phyloP scores from a whole-genome alignment of 2,888 invertebrate species.

The Galerucella calmariensis region DNA sequence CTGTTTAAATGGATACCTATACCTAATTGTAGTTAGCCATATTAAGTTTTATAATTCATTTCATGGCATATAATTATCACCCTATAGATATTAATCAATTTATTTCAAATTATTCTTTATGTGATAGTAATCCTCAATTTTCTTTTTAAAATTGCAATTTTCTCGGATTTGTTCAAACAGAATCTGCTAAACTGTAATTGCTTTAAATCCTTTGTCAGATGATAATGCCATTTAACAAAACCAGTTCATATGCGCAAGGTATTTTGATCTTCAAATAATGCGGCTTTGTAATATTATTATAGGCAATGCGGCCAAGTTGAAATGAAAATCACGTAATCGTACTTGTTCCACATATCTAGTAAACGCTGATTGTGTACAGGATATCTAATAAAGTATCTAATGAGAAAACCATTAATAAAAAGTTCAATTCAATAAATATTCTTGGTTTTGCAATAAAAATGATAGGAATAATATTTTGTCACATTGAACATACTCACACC shows the following conservation, averaged over 20 bases:
- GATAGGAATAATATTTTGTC: too few species aligned
- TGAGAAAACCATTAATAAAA: too few species aligned
- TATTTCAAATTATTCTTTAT: neutral
- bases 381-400: too few species aligned
- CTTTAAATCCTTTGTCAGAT: neutral
- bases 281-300: neutral
- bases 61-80: too few species aligned
- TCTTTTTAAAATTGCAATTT: neutral
- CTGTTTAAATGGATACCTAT: too few species aligned
- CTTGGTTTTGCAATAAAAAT: too few species aligned
- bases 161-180: neutral
- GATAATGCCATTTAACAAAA: neutral
- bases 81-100: too few species aligned
- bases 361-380: neutral
- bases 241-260: neutral
- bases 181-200: neutral
- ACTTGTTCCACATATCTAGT: slow-evolving; percentile 9
- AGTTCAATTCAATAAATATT: too few species aligned
- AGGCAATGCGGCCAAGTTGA: neutral
- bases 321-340: slow-evolving; percentile 2
- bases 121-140: neutral
- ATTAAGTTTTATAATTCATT: too few species aligned
- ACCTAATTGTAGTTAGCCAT: too few species aligned
- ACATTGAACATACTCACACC: too few species aligned
- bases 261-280: slow-evolving; percentile 10